These are phyloP conservation scores for Pyrochroa serraticornis DNA, from an alignment of 2,888 invertebrate genomes.

Conservation along the genomic window DNA sequence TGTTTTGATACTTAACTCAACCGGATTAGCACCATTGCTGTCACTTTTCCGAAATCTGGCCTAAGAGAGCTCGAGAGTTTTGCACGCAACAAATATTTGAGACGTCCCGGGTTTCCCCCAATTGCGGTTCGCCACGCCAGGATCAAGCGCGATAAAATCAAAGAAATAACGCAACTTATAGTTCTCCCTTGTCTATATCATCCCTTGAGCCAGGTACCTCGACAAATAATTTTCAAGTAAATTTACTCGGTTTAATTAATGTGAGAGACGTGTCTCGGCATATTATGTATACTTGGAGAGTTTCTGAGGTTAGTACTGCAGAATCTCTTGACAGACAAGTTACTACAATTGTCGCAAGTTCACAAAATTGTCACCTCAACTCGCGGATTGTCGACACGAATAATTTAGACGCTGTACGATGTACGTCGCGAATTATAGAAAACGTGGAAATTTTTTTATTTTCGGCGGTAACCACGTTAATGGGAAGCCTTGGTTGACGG, in stretches of 20 bases:
- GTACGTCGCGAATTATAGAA: not conserved
- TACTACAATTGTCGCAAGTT: constrained; percentile 12
- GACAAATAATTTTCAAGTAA: constrained; percentile 22
- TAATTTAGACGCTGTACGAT: not conserved
- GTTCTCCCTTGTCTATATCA: constrained; percentile 7
- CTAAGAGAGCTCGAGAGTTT: constrained; percentile 1
- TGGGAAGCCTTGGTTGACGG: too few relatives aligned
- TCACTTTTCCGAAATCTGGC: constrained; percentile 2
- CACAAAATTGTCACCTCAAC: constrained; percentile 2
- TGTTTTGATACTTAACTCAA: not conserved
- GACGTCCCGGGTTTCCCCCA: too few relatives aligned
- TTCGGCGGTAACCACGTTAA: constrained; percentile 1
- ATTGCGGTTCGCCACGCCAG: constrained; percentile 4
- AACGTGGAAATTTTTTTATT: constrained; percentile 2
- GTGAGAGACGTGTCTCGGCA: constrained; percentile 18
- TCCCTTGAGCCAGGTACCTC: constrained; percentile 8
- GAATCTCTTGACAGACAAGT: constrained; percentile 14
- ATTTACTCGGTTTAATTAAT: constrained; percentile 26
- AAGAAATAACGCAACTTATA: not conserved
- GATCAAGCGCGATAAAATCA: constrained; percentile 9
- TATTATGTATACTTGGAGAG: constrained; percentile 14
- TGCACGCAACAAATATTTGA: constrained; percentile 3
- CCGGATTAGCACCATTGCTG: not conserved
- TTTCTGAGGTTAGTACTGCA: constrained; percentile 9
- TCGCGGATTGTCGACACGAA: not conserved